Evolutionary conservation across 1,140 invertebrate genomes (phyloP), one percentile per base, ranked within the genome.

Genomic region (Kradibia gibbosae): DNA sequence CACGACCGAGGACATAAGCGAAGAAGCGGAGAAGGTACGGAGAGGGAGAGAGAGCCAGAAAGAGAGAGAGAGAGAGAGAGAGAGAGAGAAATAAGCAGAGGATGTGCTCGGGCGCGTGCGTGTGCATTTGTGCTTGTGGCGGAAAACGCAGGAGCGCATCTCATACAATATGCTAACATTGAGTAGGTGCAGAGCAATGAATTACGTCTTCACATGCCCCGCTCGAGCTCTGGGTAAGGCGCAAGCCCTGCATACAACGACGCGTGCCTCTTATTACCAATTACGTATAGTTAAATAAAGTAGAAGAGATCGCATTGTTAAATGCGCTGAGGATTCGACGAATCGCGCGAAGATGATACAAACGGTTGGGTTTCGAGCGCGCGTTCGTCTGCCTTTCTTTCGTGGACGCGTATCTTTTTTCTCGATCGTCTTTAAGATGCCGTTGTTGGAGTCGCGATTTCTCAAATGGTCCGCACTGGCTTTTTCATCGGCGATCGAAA

Each of bases 121-220:
- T n/a, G n/a, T n/a, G n/a, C n/a, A n/a, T n/a, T n/a, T n/a, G n/a
- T n/a, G n/a, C n/a, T n/a, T n/a, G n/a, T 73, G 77, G 80, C 55
- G 73, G 80, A 76, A 73, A 74, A 48, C 81, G 67, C 67, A 65
- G 83, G 74, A 84, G 83, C 82, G 81, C 78, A 84, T 80, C 72
- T 83, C 81, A 84, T 85, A 84, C 85, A 84, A 85, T 87, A 86
- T 85, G 86, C 85, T 86, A 86, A 87, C 79, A 78, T 81, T 78
- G 83, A 83, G 83, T 85, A 86, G 84, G 85, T 86, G 86, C 84
- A 85, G n/a, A n/a, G 84, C 84, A 82, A 84, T 88, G 85, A 88
- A 84, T 88, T 86, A 86, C 86, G 85, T 88, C 87, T 87, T 88
- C 85, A 86, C 86, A 85, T 72, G 80, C 62, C n/a, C 22, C 71